Base-by-base conservation (phyloP, 1,140 invertebrate genomes). In the Tetramorium simillimum region DNA sequence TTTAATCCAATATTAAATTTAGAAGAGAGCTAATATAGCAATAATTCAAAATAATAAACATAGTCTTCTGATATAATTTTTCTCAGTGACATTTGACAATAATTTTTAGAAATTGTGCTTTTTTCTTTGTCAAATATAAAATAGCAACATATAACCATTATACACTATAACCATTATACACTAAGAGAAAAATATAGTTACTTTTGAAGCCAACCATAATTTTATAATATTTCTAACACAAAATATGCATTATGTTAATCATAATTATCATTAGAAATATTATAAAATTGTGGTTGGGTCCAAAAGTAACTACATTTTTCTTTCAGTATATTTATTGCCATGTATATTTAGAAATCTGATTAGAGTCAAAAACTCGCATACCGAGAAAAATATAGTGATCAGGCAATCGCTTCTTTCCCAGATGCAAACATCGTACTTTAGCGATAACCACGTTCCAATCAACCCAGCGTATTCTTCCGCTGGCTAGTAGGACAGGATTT, bases 371-470 rank as follows among this genome's bases (percentile, higher is more conserved):
- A 28, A 40, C 46, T 40, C 63, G 14, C 9, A 56, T 53, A 49
- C 33, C 46, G 10, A 33, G 56, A 81, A 70, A 37, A 81, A 40
- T 56, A n/a, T 69, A 81, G 77, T 69, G 9, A 81, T 81, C 63
- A 70, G 70, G 63, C 3, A 65, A n/a, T 33, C 21, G 28, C 49
- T 14, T 53, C 73, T 58, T 12, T 51, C 3, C 18, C 51, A 37
- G 60, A 40, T 69, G 18, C 53, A 12, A 40, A 82, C 51, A 40
- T 82, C 33, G 51, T 21, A 33, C 40, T 65, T 60, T 33, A 75
- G 28, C 43, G 69, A 49, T 75, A 81, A 81, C 77, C 43, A 14
- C 69, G 69, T 33, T 46, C 53, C 18, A 49, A 84, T 84, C 80
- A 60, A 75, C 56, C 69, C 28, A 33, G 33, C 7, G 40, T 84